phyloP scores from a whole-genome alignment of 2,797 vertebrate genomes.

The Sebastolobus altivelis region DNA sequence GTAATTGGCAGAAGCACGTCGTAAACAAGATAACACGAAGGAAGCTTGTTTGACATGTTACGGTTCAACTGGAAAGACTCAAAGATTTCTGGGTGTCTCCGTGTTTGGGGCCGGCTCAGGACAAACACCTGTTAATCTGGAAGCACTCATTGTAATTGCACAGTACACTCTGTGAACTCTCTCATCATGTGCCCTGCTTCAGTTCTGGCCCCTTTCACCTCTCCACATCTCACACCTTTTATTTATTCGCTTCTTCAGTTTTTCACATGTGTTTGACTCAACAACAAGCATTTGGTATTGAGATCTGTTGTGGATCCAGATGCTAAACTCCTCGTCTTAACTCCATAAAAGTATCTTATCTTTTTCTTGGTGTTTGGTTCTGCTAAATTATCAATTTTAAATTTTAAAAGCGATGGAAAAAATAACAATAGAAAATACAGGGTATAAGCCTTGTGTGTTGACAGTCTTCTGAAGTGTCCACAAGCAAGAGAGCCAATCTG shows the following conservation, averaged over 20 bases:
- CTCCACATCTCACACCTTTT: neutral
- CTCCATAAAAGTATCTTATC: neutral
- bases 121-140: slow-evolving; percentile 18
- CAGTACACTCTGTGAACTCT: neutral
- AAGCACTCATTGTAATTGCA: slow-evolving; percentile 24
- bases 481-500: too few species aligned
- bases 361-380: neutral
- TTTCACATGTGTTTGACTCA: neutral
- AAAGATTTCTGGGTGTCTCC: neutral
- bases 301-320: neutral
- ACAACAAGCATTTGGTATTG: neutral
- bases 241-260: neutral
- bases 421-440: neutral
- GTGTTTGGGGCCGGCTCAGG: neutral
- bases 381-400: neutral
- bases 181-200: too few species aligned
- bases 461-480: too few species aligned
- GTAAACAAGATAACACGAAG: slow-evolving; percentile 20
- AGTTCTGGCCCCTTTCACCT: neutral
- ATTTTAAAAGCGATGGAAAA: neutral
- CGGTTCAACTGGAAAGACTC: neutral
- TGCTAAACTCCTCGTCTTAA: neutral
- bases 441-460: too few species aligned
- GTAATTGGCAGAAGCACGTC: slow-evolving; percentile 15
- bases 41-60: neutral